Evolutionary conservation across 2,888 invertebrate genomes (phyloP), one percentile per base, ranked within the genome.

Genomic region (Synanthedon tipuliformis): DNA sequence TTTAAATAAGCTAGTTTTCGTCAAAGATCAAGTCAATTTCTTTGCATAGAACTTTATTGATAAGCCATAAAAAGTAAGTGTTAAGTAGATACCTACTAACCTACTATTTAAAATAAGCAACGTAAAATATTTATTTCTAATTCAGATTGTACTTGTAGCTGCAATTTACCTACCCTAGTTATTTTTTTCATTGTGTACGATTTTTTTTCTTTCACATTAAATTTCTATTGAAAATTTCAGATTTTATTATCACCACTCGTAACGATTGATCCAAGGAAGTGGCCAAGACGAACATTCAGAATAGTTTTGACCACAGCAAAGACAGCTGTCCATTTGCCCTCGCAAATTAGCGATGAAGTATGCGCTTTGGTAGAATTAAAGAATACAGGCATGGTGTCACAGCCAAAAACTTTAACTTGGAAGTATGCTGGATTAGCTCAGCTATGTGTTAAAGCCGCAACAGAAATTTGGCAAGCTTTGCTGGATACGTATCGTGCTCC

Each of bases 181-280:
- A 18, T 18, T 18, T 18, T 3, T 18, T 18, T 18, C 18, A 45
- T 45, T 1, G 12, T n/a, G 3, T 45, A 13, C 13, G n/a, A 13
- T 12, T 3, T 7, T 13, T 13, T 13, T n/a, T 45, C 7, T 15
- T 2, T 45, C 50, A 16, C 27, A 41, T 41, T 48, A 40, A 18
- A 1, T 57, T 52, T 48, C 15, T 16, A 34, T 34, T 34, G 34
- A 10, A 34, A 8, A 56, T 75, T 72, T 7, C 75, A 87, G 86
- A 68, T 85, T 51, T 60, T 83, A 41, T 53, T 85, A 52, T 85
- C 87, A 18, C 87, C 86, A 10, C 64, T 86, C 2, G 75, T 87
- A 41, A 87, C 84, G 51, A 64, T 68, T 3, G 81, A 87, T 57
- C 87, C 87, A 18, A 63, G 87, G 4, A 86, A 87, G 67, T 86